These are phyloP conservation scores for Acheta domesticus DNA, from an alignment of 2,888 invertebrate genomes.

Conservation along the genomic window DNA sequence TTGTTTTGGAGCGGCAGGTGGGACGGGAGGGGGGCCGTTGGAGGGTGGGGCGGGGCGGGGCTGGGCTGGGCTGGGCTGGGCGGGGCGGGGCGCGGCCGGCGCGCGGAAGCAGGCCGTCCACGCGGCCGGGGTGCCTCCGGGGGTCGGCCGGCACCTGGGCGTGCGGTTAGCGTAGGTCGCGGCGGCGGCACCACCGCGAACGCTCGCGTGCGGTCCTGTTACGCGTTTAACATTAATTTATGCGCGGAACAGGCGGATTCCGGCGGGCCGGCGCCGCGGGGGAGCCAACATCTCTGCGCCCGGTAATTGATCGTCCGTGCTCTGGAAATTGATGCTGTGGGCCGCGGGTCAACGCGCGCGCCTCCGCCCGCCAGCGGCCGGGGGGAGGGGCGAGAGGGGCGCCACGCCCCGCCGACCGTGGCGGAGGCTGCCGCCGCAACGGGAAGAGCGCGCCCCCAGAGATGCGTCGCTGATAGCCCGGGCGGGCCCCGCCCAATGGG, in stretches of 20 bases:
- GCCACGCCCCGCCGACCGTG: too few species aligned
- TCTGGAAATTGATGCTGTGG: neutral
- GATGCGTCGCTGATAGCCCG: too few species aligned
- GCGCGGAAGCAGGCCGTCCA: neutral
- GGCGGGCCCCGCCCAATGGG: too few species aligned
- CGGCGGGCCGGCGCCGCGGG: neutral
- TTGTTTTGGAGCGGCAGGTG: too few species aligned
- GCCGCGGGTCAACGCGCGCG: neutral
- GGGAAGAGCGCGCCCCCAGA: too few species aligned
- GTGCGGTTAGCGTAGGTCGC: neutral
- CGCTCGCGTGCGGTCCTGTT: conserved; percentile 3
- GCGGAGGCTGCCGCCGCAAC: too few species aligned
- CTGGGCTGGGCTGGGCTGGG: too few species aligned
- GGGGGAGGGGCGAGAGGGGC: too few species aligned
- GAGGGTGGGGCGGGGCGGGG: too few species aligned
- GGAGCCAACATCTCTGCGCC: neutral
- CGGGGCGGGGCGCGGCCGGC: neutral
- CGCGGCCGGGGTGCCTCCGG: neutral
- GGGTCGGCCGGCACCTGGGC: conserved; percentile 1
- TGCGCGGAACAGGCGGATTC: conserved; percentile 6
- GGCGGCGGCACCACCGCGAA: neutral
- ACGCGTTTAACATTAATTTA: conserved; percentile 6
- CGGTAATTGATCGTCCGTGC: conserved; percentile 1
- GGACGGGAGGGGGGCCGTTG: too few species aligned
- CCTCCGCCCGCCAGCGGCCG: too few species aligned